phyloP scores from a whole-genome alignment of 2,113 vertebrate species.

The Corydoras sp. region DNA sequence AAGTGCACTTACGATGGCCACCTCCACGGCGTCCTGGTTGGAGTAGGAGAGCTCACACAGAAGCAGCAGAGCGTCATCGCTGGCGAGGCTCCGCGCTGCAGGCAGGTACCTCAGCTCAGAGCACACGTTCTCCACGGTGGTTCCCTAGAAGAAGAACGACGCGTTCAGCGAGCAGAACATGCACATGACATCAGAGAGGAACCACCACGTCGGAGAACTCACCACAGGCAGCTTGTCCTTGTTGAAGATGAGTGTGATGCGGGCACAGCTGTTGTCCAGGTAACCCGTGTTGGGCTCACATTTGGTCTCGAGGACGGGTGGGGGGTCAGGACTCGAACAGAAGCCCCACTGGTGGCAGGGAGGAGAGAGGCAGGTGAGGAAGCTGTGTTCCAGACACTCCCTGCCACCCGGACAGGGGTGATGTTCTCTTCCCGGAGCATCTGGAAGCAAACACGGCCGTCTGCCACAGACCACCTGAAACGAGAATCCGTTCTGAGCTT shows the following conservation, averaged over 20 bases:
- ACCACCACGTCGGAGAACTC: slow-evolving; percentile 40
- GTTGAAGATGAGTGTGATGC: slow-evolving; percentile 84
- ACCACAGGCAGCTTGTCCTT: slow-evolving; percentile 82
- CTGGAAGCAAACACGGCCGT: slow-evolving; percentile 72
- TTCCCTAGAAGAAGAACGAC: slow-evolving; percentile 68
- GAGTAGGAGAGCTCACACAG: slow-evolving; percentile 81
- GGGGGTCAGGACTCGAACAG: slow-evolving; percentile 68
- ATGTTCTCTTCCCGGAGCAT: slow-evolving; percentile 47
- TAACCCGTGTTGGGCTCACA: slow-evolving; percentile 81
- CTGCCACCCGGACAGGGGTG: slow-evolving; percentile 73
- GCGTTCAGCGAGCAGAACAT: no score
- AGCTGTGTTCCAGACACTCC: slow-evolving; percentile 72
- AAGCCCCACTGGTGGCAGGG: slow-evolving; percentile 84
- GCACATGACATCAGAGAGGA: background rate
- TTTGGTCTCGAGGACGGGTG: slow-evolving; percentile 62
- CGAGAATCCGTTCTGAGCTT: background rate
- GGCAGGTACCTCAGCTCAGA: slow-evolving; percentile 85
- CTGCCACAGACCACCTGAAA: slow-evolving; percentile 84
- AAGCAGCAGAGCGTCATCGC: slow-evolving; percentile 75
- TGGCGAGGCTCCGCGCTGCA: slow-evolving; percentile 71
- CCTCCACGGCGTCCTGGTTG: slow-evolving; percentile 77
- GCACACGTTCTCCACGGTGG: slow-evolving; percentile 87
- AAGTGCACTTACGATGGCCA: slow-evolving; percentile 81
- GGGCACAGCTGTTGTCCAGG: slow-evolving; percentile 87
- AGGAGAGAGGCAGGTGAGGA: slow-evolving; percentile 82